These are phyloP conservation scores for Drosophila pseudotakahashii DNA, from an alignment of 2,888 invertebrate species.

Conservation along the genomic window DNA sequence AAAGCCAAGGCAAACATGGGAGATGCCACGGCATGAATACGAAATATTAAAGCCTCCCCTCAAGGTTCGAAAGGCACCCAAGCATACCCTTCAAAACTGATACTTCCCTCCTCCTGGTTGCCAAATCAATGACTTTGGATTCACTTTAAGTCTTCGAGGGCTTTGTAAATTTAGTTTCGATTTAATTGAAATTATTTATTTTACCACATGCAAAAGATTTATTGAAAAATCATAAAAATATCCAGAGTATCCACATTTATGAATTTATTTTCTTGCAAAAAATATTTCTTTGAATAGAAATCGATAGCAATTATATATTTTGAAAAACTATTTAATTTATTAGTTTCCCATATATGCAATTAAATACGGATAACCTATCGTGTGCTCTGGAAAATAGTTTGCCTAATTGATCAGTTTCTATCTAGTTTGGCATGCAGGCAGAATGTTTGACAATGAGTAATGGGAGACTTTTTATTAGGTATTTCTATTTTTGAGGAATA, in stretches of 20 bases:
- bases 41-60: slow-evolving; percentile 11
- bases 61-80: not conserved
- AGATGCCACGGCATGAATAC: slow-evolving; percentile 14
- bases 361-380: not conserved
- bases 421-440: not conserved
- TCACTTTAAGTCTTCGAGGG: not conserved
- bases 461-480: not conserved
- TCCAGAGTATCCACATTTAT: too few species aligned
- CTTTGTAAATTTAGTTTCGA: too few species aligned
- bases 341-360: slow-evolving; percentile 1
- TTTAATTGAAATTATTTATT: not conserved
- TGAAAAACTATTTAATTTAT: not conserved
- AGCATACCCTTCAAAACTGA: slow-evolving; percentile 6
- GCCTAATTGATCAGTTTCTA: not conserved
- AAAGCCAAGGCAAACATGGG: slow-evolving; percentile 48
- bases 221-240: too few species aligned
- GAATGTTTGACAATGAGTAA: not conserved
- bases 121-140: not conserved
- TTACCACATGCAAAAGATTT: not conserved
- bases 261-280: not conserved
- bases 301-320: not conserved
- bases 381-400: not conserved
- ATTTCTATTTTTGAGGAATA: too few species aligned
- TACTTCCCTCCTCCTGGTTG: too few species aligned
- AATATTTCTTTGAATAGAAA: not conserved